Conservation (phyloP, 2,888 invertebrate genomes). For the Zhengitettix transpicula region DNA sequence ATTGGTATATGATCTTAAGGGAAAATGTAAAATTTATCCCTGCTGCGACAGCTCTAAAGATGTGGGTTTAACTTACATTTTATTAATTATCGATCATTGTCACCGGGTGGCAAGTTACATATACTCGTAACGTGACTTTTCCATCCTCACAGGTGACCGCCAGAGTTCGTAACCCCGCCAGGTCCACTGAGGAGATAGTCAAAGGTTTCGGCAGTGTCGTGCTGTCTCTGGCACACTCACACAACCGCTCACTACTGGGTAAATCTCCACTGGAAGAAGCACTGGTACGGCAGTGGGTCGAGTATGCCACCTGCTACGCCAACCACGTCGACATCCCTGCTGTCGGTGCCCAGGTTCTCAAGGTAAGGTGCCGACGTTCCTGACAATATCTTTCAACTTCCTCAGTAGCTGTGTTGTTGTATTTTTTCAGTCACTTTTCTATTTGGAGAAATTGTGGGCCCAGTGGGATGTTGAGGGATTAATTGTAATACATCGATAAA, state of each 20-base stretch:
- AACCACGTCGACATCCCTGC: constrained; percentile 28
- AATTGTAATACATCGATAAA: too few species aligned
- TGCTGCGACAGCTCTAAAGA: too few species aligned
- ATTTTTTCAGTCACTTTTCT: not conserved
- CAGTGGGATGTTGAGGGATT: too few species aligned
- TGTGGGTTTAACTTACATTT: too few species aligned
- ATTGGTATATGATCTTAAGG: too few species aligned
- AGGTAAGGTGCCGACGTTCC: constrained; percentile 5
- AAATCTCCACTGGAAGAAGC: constrained; percentile 25
- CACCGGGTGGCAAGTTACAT: too few species aligned
- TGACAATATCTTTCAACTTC: not conserved
- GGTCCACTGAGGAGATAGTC: constrained; percentile 19
- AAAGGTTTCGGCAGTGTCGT: constrained; percentile 37
- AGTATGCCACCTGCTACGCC: constrained; percentile 39
- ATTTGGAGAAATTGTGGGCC: too few species aligned
- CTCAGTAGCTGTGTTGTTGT: not conserved
- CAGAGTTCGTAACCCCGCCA: too few species aligned
- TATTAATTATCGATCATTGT: too few species aligned
- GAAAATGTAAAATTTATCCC: too few species aligned
- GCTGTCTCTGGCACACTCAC: constrained; percentile 29
- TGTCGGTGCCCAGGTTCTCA: constrained; percentile 10
- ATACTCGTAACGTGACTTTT: too few species aligned
- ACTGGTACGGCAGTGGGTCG: constrained; percentile 47
- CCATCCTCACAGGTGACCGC: too few species aligned
- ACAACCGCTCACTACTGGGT: constrained; percentile 22